Evolutionary conservation across 2,888 invertebrate species (phyloP), one percentile per base, ranked within the genome.

Genomic region (Tetragonula carbonaria): DNA sequence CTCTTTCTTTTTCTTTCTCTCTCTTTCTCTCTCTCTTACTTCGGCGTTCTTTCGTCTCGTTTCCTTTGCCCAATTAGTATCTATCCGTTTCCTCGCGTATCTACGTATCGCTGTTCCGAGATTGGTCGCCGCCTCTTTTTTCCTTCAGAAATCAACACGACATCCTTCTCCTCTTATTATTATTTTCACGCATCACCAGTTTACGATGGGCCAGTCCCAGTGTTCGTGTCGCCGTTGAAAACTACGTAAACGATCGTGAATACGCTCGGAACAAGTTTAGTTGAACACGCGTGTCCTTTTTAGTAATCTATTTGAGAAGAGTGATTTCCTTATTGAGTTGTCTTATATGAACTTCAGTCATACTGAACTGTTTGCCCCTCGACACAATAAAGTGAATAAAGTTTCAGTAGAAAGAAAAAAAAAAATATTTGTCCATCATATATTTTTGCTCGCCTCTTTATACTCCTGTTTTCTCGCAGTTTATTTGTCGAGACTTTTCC

Each of bases 31-130:
- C 66, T 65, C 65, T 14, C 3, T 45, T 21, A n/a, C 51, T 45
- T 4, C 18, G 11, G 18, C 28, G 18, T 33, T 0, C 6, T 33
- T n/a, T 73, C 77, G 57, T 74, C 80, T 85, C 72, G 66, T 78
- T 78, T 76, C 78, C 73, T 85, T 79, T 65, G 76, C 78, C 86
- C 86, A 86, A 86, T 86, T 86, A 85, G 85, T 80, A 86, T 84
- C 74, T 86, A 84, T 78, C 84, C 85, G 78, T 85, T 83, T 86
- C 83, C 70, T 71, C 77, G 74, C 80, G 65, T 85, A 84, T 85
- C 84, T 84, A 67, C 71, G 74, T 80, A 84, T 84, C 80, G 55
- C 79, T n/a, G 68, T 74, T 76, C 62, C 77, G 63, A 75, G 38
- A 16, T 6, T 21, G 38, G 59, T 23, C 68, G 38, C 51, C 63